Evolutionary conservation across 2,797 vertebrate species (phyloP).

Genomic region (Avahi laniger): DNA sequence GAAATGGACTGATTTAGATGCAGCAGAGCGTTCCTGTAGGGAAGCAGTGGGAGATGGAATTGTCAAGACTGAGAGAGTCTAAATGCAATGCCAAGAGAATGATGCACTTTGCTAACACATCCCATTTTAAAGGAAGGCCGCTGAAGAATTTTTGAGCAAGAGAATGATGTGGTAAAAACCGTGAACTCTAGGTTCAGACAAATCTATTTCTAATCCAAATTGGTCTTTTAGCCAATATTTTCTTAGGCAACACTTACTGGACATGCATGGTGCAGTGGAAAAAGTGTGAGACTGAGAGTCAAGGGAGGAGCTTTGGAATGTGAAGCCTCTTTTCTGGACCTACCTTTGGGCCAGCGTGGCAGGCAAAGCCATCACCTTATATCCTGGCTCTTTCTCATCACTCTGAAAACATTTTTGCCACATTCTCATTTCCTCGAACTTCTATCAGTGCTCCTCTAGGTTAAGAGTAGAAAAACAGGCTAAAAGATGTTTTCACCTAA

Average conservation of each 20-base stretch:
- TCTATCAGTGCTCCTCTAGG: neutral
- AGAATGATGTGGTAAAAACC: slow-evolving; percentile 43
- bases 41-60: slow-evolving; percentile 5
- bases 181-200: slow-evolving; percentile 58
- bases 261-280: slow-evolving; percentile 52
- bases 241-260: slow-evolving; percentile 72
- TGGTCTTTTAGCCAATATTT: slow-evolving; percentile 62
- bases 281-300: slow-evolving; percentile 57
- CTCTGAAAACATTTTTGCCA: neutral
- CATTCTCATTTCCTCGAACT: slow-evolving; percentile 12
- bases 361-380: neutral
- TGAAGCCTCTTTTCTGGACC: slow-evolving; percentile 22
- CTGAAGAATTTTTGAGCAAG: slow-evolving; percentile 47
- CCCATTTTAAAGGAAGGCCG: slow-evolving; percentile 5
- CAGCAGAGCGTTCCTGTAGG: neutral
- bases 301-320: slow-evolving; percentile 55
- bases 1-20: neutral
- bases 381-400: neutral
- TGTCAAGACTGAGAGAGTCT: neutral
- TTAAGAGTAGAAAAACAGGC: slow-evolving; percentile 32
- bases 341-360: slow-evolving; percentile 31
- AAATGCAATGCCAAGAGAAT: slow-evolving; percentile 28
- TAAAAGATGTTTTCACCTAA: slow-evolving; percentile 44
- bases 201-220: slow-evolving; percentile 54
- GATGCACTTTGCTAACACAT: slow-evolving; percentile 45